These are phyloP conservation scores for Amblyopsis hoosieri DNA, from an alignment of 2,797 vertebrate species.

Conservation along the genomic window DNA sequence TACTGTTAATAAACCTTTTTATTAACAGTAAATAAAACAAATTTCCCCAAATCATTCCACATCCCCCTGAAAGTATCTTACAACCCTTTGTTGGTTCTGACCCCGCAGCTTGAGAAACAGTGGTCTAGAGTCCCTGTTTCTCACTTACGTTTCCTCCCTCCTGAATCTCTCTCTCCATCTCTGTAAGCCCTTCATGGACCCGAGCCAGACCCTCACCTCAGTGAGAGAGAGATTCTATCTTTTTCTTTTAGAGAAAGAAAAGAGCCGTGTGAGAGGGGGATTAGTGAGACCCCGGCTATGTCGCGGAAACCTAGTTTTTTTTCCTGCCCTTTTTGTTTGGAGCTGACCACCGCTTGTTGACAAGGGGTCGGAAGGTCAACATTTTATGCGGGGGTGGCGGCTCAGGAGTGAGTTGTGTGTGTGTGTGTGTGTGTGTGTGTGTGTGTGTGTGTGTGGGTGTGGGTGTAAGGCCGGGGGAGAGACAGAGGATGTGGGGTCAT, in stretches of 20 bases:
- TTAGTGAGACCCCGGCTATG: slow-evolving; percentile 88
- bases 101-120: too few species aligned
- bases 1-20: too few species aligned
- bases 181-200: slow-evolving; percentile 67
- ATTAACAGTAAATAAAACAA: too few species aligned
- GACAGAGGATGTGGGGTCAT: slow-evolving; percentile 74
- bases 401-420: slow-evolving; percentile 47
- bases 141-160: slow-evolving; percentile 32
- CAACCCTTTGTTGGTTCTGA: too few species aligned
- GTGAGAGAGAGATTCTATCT: slow-evolving; percentile 74
- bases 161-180: slow-evolving; percentile 26
- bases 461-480: slow-evolving; percentile 45
- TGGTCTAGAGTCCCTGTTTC: slow-evolving; percentile 45
- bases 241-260: slow-evolving; percentile 75
- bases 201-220: slow-evolving; percentile 72
- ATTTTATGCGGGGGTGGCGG: slow-evolving; percentile 61
- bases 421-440: slow-evolving; percentile 50
- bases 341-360: slow-evolving; percentile 92
- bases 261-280: slow-evolving; percentile 84
- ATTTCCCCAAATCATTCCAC: too few species aligned
- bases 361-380: slow-evolving; percentile 81
- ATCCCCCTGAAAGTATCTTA: too few species aligned
- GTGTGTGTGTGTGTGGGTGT: slow-evolving; percentile 51
- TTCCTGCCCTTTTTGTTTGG: slow-evolving; percentile 88
- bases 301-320: slow-evolving; percentile 84